Evolutionary conservation across 2,113 vertebrate genomes (phyloP), one percentile per base, ranked within the genome.

Genomic region (Glaucidium brasilianum): DNA sequence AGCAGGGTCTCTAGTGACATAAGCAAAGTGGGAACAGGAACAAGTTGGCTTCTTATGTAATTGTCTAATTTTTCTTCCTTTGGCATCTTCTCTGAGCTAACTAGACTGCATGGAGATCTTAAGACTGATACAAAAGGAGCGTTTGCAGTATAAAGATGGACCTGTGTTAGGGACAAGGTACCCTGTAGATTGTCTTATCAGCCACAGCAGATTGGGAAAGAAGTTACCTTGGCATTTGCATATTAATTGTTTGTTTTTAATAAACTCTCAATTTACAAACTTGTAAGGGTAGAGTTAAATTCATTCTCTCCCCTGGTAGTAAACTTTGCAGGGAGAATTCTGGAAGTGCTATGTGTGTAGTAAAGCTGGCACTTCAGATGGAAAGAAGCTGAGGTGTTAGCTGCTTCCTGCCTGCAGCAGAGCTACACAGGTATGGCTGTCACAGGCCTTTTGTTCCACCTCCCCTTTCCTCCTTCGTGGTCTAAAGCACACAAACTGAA

Each of bases 161-260:
- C n/a, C 35, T 26, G 16, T 63, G 56, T 92, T 69, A 81, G 45
- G 55, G 64, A 71, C 27, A 39, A 62, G 14, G 34, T 91, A 59
- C 39, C 13, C 53, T 73, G 71, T 60, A 69, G 62, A 26, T 76
- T 85, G 59, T 52, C 35, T 83, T 84, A 75, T 64, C 77, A 84
- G 47, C 47, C 19, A 11, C 34, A 89, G 64, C 86, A 91, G 60
- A 89, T 25, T 86, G 12, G 23, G 49, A 88, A 62, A 50, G 45
- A 91, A 59, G 60, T 59, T 95, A 49, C 52, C 45, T 45, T 92
- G 60, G 11, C 37, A 71, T 93, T 81, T 93, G 41, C 59, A n/a
- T 94, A 34, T 78, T 74, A 85, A 86, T 88, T 60, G 35, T 52
- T 92, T 66, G 23, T 30, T 94, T 92, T 94, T 78, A 94, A 68